Base-by-base conservation (phyloP, 2,797 vertebrate species). In the Aeoliscus strigatus region DNA sequence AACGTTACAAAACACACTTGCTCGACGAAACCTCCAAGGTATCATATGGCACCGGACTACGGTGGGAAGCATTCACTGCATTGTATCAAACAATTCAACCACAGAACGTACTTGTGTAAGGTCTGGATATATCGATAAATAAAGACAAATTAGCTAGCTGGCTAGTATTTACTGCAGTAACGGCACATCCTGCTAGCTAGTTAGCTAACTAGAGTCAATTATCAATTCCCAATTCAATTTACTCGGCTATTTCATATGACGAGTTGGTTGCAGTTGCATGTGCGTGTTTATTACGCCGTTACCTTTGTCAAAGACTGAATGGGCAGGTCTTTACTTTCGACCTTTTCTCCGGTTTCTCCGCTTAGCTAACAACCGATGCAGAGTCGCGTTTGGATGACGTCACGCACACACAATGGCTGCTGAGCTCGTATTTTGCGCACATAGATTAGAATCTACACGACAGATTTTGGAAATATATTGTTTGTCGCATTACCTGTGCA, bases 291-390 rank as follows among this genome's bases (percentile, higher is more conserved):
- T 0, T 0, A 14, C 64, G n/a, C n/a, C n/a, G n/a, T 45, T 47
- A 70, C 73, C 66, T 62, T 27, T 13, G 4, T 21, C 6, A 18
- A 7, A 0, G 6, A 30, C 9, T 2, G 12, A 9, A 8, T 6
- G 7, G n/a, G 21, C 16, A 24, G 16, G 6, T 23, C 12, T 11
- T 6, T 9, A n/a, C 15, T 11, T 9, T 36, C 27, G 3, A 43
- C 28, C 27, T 12, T 60, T 42, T 43, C 27, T 10, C n/a, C 2
- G 8, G 26, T 9, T 10, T 26, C 12, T 14, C 16, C 49, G 34
- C 17, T 15, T 37, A 6, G 39, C 36, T 14, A 6, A 17, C 16
- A 16, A 14, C 3, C 25, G 6, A 17, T 10, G 8, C 4, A 16
- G 5, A 9, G 39, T 56, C 66, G 18, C 44, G 2, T 8, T 8